These are phyloP conservation scores for Caenorhabditis remanei DNA, from an alignment of 1,140 invertebrate species.

Conservation along the genomic window DNA sequence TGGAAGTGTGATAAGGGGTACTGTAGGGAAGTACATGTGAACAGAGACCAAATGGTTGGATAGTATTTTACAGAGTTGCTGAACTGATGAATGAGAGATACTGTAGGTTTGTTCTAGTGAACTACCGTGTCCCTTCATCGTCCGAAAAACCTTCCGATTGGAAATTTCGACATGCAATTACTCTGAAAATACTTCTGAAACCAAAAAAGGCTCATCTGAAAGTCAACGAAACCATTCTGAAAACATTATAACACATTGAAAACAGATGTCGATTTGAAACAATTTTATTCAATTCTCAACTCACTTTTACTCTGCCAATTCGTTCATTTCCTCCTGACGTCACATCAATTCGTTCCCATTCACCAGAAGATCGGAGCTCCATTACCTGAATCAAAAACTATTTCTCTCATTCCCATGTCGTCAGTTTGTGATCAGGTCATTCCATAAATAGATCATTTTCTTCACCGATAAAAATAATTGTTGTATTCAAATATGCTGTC, in stretches of 20 bases:
- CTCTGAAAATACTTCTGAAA: background rate
- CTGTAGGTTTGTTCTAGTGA: too few relatives aligned
- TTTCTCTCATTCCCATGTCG: background rate
- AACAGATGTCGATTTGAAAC: background rate
- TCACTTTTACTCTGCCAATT: background rate
- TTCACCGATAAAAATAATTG: background rate
- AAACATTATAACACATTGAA: background rate
- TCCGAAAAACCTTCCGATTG: too few relatives aligned
- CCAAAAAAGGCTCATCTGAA: background rate
- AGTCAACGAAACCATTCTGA: background rate
- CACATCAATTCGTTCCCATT: conserved; percentile 29
- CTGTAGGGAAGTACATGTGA: background rate
- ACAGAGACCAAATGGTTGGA: too few relatives aligned
- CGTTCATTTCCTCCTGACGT: too few relatives aligned
- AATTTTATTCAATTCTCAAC: background rate
- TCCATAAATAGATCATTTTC: background rate
- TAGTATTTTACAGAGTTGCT: too few relatives aligned
- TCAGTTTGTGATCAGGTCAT: conserved; percentile 1
- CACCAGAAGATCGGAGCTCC: conserved; percentile 30
- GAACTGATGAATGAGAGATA: too few relatives aligned
- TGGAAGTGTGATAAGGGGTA: background rate
- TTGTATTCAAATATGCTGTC: background rate
- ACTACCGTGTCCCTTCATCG: too few relatives aligned
- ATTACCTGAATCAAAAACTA: background rate
- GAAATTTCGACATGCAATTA: too few relatives aligned